Percentiles rank a stretch among this genome's conserved stretches.
phyloP scores from a whole-genome alignment of 2,888 invertebrate genomes.

The Itoplectis maculator region DNA sequence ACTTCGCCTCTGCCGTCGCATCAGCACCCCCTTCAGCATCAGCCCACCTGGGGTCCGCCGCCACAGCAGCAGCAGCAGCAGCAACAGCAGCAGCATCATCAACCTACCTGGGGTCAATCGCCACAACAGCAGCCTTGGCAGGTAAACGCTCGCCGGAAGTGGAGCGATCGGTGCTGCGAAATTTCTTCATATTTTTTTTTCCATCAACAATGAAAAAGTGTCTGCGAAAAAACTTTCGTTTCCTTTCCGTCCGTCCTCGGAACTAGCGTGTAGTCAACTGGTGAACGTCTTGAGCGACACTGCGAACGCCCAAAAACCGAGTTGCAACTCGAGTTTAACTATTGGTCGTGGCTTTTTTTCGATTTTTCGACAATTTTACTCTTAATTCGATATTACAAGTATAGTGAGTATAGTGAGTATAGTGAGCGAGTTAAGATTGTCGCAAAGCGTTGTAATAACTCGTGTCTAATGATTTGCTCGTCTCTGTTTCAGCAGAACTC shows the following conservation, averaged over 20 bases:
- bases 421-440: no score
- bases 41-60: conserved; percentile 33
- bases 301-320: conserved; percentile 3
- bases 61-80: conserved; percentile 65
- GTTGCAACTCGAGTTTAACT: neutral
- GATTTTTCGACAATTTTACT: neutral
- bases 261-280: conserved; percentile 59
- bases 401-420: neutral
- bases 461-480: neutral
- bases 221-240: neutral
- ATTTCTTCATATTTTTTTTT: neutral
- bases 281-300: conserved; percentile 23
- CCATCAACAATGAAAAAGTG: neutral
- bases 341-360: neutral
- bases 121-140: conserved; percentile 67
- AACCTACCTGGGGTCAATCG: conserved; percentile 50
- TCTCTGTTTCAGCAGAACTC: conserved; percentile 71
- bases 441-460: neutral
- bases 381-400: neutral
- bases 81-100: conserved; percentile 55
- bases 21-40: conserved; percentile 52
- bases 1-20: conserved; percentile 79
- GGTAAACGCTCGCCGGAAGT: conserved; percentile 68
- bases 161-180: neutral
- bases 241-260: conserved; percentile 8